These are phyloP conservation scores for Solea solea DNA, from an alignment of 2,113 vertebrate species.

Conservation along the genomic window DNA sequence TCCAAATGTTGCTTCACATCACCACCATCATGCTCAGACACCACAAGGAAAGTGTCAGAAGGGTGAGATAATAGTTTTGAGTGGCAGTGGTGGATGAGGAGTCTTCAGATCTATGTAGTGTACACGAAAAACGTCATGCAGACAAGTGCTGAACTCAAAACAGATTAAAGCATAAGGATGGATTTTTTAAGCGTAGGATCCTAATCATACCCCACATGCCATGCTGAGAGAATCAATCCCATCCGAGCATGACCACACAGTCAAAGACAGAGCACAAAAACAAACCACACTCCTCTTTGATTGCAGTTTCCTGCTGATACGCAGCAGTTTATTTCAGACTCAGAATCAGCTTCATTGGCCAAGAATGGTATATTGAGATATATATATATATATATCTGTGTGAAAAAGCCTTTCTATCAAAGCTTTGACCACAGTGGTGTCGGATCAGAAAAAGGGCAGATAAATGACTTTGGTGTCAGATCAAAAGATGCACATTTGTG, in stretches of 20 bases:
- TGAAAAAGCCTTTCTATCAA: no score
- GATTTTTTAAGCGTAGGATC: background rate
- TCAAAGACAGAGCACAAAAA: background rate
- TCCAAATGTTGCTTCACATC: slow-evolving; percentile 1
- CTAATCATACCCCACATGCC: background rate
- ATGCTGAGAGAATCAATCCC: background rate
- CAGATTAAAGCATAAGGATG: background rate
- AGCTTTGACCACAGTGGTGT: background rate
- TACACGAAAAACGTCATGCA: background rate
- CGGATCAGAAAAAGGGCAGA: background rate
- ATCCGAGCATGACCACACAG: background rate
- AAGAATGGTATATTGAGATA: no score
- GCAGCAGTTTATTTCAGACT: background rate
- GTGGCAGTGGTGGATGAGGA: background rate
- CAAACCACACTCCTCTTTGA: background rate
- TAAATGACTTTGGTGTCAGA: background rate
- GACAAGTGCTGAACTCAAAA: background rate
- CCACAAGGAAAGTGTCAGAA: background rate
- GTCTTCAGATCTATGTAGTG: background rate
- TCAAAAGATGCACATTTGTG: background rate
- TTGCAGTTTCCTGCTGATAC: background rate
- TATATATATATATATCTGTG: no score
- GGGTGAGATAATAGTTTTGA: background rate
- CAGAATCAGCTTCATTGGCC: no score
- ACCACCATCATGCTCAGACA: slow-evolving; percentile 12